phyloP scores from a whole-genome alignment of 2,888 invertebrate genomes.

The Thereva unica region DNA sequence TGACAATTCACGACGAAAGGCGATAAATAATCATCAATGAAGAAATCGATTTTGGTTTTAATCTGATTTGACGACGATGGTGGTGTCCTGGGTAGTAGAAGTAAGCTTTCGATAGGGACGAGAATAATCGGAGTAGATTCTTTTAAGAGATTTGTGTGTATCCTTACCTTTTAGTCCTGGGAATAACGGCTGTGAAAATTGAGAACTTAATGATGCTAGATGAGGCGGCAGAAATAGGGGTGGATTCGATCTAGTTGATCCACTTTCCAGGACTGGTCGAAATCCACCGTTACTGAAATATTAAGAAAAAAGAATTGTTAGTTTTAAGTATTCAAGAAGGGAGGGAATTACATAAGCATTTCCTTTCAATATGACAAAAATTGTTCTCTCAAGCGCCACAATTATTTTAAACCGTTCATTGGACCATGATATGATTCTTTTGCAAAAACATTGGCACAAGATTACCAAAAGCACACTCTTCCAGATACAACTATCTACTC shows the following conservation, averaged over 20 bases:
- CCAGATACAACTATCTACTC: too few relatives aligned
- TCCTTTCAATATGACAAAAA: too few relatives aligned
- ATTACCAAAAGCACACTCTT: too few relatives aligned
- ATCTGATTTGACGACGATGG: conserved; percentile 8
- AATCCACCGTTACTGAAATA: conserved; percentile 64
- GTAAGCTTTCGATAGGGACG: neutral
- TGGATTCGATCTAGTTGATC: conserved; percentile 63
- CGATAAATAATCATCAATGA: conserved; percentile 6
- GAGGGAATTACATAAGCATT: too few relatives aligned
- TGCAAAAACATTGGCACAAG: too few relatives aligned
- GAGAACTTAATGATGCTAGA: conserved; percentile 71
- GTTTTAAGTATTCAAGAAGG: too few relatives aligned
- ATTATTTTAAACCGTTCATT: too few relatives aligned
- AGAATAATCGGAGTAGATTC: neutral
- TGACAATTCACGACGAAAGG: too few relatives aligned
- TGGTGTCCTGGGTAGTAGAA: too few relatives aligned
- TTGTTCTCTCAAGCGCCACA: too few relatives aligned
- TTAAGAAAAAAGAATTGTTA: conserved; percentile 10
- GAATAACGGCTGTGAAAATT: conserved; percentile 81
- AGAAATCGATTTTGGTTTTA: conserved; percentile 24
- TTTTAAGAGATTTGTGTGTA: neutral
- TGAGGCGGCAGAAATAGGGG: conserved; percentile 85
- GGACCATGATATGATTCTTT: too few relatives aligned
- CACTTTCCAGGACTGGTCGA: conserved; percentile 64
- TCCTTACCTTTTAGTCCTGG: conserved; percentile 75